phyloP scores from a whole-genome alignment of 2,797 vertebrate genomes.

The Poeciliopsis paucimaculata region DNA sequence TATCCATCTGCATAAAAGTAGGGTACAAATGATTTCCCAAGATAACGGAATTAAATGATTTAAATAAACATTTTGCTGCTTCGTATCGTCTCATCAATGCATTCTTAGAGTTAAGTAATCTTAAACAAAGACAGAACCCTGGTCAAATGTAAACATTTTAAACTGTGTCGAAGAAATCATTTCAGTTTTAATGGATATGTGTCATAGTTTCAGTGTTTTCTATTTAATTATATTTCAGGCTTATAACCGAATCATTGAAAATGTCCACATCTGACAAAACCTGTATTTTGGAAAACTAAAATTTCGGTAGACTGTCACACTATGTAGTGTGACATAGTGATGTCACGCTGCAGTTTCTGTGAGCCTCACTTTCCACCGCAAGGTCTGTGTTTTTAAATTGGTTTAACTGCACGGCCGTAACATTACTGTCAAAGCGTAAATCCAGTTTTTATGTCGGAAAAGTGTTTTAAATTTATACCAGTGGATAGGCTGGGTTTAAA shows the following conservation, averaged over 20 bases:
- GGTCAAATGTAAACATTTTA: not conserved
- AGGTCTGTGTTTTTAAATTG: not conserved
- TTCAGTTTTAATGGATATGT: not conserved
- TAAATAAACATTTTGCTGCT: not conserved
- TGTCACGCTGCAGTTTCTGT: not conserved
- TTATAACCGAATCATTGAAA: not conserved
- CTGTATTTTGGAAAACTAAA: not conserved
- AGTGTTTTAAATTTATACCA: not conserved
- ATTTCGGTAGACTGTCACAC: too few species aligned
- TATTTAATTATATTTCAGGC: not conserved
- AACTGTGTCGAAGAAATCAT: not conserved
- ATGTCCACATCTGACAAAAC: not conserved
- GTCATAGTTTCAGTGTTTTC: not conserved
- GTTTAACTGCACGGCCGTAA: not conserved
- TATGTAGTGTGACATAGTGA: too few species aligned
- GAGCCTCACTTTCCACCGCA: not conserved
- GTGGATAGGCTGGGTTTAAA: not conserved
- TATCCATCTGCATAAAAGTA: not conserved
- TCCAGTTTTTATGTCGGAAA: not conserved
- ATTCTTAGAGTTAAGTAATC: not conserved
- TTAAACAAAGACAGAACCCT: not conserved
- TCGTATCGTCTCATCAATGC: not conserved
- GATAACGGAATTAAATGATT: not conserved
- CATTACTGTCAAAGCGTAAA: not conserved
- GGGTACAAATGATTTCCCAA: not conserved